phyloP scores from a whole-genome alignment of 2,888 invertebrate genomes.

The Oscheius onirici region DNA sequence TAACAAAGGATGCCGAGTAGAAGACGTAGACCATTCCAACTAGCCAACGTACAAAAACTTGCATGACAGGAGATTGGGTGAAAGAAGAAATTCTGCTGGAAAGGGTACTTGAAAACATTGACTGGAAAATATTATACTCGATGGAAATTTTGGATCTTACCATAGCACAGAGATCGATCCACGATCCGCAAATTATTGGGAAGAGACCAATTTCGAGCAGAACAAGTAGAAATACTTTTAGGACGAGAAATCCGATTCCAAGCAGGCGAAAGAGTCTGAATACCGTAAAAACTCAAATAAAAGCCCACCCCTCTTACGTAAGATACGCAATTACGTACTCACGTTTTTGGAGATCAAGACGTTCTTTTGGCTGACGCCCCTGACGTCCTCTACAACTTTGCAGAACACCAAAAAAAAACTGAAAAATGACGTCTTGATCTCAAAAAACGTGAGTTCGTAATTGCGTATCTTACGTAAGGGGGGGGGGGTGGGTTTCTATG shows the following conservation, averaged over 20 bases:
- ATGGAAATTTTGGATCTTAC: conserved; percentile 65
- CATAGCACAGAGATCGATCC: conserved; percentile 96
- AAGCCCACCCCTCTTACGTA: no score
- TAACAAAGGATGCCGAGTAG: conserved; percentile 96
- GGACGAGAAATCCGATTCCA: conserved; percentile 79
- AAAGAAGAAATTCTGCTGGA: conserved; percentile 83
- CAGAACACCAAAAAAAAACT: no score
- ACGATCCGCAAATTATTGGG: conserved; percentile 97
- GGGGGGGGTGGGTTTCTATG: no score
- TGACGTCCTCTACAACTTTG: no score
- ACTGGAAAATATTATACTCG: background rate
- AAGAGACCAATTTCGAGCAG: conserved; percentile 96
- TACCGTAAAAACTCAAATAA: no score
- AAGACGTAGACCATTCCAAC: conserved; percentile 98
- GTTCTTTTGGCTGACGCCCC: no score
- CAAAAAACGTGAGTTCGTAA: no score
- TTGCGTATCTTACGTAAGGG: no score
- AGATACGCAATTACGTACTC: no score
- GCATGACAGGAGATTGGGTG: conserved; percentile 90
- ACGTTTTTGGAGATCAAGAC: no score
- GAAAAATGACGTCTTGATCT: no score
- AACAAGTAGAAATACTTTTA: conserved; percentile 85
- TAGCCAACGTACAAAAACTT: conserved; percentile 98
- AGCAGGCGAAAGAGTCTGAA: conserved; percentile 73
- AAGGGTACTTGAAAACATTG: conserved; percentile 79